Evolutionary conservation across 2,797 vertebrate species (phyloP), one percentile per base, ranked within the genome.

Genomic region (Ficedula albicollis): DNA sequence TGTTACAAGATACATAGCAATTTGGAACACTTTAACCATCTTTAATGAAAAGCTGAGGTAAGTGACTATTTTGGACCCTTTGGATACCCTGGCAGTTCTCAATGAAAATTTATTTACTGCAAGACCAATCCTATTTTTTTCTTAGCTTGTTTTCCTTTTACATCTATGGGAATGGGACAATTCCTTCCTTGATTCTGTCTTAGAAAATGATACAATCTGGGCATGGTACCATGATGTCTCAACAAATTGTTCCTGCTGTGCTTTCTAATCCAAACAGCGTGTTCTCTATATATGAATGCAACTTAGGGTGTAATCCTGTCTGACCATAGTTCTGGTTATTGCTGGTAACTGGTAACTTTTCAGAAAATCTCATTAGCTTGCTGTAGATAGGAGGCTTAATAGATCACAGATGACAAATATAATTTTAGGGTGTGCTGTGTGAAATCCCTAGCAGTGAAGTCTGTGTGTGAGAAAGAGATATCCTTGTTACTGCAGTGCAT

Each of bases 331-430:
- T 85, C 67, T 90, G 63, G 22, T 51, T 84, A 34, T 72, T 88
- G 69, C 55, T 91, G 10, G 27, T 76, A 92, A 54, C 77, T 49
- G 75, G 58, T 86, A 84, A 55, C 32, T 85, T 94, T 73, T 32
- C 9, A 49, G 30, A 74, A 90, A 75, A 64, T 94, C 58, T 92
- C 66, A 78, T 95, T 93, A 89, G 22, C 39, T 85, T 92, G 43
- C 51, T 69, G 39, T 67, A 76, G 73, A 79, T 78, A 87, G 76
- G 73, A 68, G 27, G 48, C 32, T 86, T 93, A 79, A 73, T 84
- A 87, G 89, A 88, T 76, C 87, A 76, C 62, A 92, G 62, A 55
- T 63, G 84, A 88, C 79, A 91, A 91, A 91, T 76, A 73, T 4
- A 43, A 84, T 91, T 95, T 81, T 59, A 27, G 73, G 86, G 59